Conservation (phyloP, 2,113 vertebrate genomes). For the Oreochromis tanganicae region DNA sequence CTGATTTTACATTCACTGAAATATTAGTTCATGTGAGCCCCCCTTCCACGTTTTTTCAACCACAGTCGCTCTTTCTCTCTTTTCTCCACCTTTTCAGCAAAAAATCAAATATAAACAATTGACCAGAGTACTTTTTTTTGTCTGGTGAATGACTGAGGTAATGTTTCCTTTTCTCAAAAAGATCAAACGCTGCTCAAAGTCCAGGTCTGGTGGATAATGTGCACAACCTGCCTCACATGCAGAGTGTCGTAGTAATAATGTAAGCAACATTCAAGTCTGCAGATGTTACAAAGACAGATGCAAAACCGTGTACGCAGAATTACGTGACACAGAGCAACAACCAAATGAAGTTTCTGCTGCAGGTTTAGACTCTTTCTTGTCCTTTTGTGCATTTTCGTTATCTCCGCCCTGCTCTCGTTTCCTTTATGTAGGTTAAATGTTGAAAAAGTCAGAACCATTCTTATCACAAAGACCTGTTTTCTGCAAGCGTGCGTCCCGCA, state of each 20-base stretch:
- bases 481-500: not conserved
- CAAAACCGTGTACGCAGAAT: not conserved
- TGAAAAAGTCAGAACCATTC: not conserved
- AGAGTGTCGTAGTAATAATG: not conserved
- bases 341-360: not conserved
- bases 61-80: conserved; percentile 27
- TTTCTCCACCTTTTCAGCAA: conserved; percentile 55
- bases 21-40: conserved; percentile 74
- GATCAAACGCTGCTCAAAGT: conserved; percentile 50
- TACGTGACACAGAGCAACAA: not conserved
- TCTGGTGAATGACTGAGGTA: conserved; percentile 65
- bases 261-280: not conserved
- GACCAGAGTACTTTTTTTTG: conserved; percentile 53
- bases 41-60: conserved; percentile 45
- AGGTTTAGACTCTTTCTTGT: not conserved
- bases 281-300: not conserved
- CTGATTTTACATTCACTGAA: conserved; percentile 79
- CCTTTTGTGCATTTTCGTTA: not conserved
- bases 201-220: conserved; percentile 21
- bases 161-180: conserved; percentile 69
- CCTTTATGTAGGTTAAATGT: not conserved
- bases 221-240: not conserved
- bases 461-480: not conserved
- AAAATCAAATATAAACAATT: conserved; percentile 73
- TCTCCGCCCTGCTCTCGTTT: not conserved